Base-by-base conservation (phyloP, 2,888 invertebrate species). In the Macropis europaea region DNA sequence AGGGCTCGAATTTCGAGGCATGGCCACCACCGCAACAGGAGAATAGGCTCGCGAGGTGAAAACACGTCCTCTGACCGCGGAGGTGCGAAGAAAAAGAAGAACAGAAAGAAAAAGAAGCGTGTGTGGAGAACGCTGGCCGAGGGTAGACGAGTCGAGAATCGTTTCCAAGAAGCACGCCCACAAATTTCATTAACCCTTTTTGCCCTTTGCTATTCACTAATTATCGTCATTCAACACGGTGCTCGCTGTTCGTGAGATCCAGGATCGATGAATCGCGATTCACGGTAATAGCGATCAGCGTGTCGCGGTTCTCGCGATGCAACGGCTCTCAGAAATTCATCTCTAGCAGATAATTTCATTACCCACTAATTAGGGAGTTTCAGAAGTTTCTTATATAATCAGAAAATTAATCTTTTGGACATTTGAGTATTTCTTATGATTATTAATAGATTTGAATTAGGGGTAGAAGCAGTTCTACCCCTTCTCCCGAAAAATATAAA, bases 1-100 rank as follows among this genome's bases (percentile, higher is more conserved):
- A 75, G 82, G 84, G 79, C 70, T 89, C 87, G 80, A 79, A 79
- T 89, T 89, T 85, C 88, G 79, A 82, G n/a, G 74, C 79, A 82
- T 84, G 82, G 84, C 84, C 84, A 85, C 82, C 79, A 69, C 69
- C 59, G 64, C 34, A 24, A 45, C 47, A n/a, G 57, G 28, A 67
- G 77, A 83, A 83, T 79, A 66, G 69, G 70, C 30, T 36, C 47
- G 73, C 73, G 66, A 52, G 52, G 72, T 79, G 59, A 76, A 78
- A 80, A 78, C 80, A 75, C 63, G 73, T 64, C 70, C n/a, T 42
- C 68, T 70, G 74, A 56, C 63, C 63, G 64, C 72, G 60, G n/a
- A 82, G 82, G 84, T 80, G 85, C 76, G 82, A 85, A 79, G 42
- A 24, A 45, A 43, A 26, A 60, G 13, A 48, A 54, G 38, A 69